Conservation (phyloP, 2,113 vertebrate genomes). For the Macroglossus sobrinus region DNA sequence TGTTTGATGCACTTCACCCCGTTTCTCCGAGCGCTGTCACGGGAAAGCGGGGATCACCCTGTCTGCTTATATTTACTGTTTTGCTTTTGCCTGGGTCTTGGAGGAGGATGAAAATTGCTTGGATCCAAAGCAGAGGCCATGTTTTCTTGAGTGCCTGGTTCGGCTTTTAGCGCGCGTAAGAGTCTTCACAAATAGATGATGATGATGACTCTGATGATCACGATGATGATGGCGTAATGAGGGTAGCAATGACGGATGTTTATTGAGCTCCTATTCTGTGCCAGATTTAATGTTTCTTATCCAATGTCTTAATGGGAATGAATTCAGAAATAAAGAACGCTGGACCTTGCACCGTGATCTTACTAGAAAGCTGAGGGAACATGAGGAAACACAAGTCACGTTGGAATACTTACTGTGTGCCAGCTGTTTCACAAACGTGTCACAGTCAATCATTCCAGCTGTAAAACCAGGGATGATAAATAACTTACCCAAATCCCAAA, state of each 20-base stretch:
- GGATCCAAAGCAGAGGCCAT: accelerated
- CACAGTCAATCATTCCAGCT: background rate
- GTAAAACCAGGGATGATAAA: background rate
- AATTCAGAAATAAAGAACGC: background rate
- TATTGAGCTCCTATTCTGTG: background rate
- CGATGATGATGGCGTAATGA: background rate
- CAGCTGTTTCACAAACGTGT: background rate
- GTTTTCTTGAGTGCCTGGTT: background rate
- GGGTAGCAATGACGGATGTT: background rate
- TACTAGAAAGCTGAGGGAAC: background rate
- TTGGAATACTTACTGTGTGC: background rate
- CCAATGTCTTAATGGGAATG: background rate
- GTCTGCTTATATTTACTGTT: background rate
- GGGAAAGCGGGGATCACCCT: background rate
- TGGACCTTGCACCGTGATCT: background rate
- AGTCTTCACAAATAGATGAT: background rate
- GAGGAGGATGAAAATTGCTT: background rate
- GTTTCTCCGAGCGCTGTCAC: accelerated
- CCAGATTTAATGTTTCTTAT: background rate
- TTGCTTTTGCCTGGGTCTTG: background rate
- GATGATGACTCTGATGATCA: no score
- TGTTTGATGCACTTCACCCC: no score
- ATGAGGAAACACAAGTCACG: background rate
- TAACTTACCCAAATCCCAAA: background rate
- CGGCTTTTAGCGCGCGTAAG: background rate